Conservation (phyloP, 2,797 vertebrate genomes). For the Urophycis tenuis region DNA sequence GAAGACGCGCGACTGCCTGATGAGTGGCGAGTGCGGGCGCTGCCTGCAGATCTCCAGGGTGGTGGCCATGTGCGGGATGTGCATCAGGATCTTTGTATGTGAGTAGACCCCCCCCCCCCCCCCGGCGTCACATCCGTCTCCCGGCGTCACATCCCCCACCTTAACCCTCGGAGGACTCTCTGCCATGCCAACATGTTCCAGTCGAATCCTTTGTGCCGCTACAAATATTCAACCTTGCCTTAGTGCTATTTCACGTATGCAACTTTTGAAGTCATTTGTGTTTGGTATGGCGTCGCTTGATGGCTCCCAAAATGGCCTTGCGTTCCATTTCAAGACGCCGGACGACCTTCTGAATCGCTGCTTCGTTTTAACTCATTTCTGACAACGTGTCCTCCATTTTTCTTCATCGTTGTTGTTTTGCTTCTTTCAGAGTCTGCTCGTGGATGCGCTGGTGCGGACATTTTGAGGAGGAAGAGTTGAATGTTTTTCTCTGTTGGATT, state of each 20-base stretch:
- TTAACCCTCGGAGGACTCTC: too few species aligned
- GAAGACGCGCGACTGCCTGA: conserved; percentile 52
- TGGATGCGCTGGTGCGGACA: not conserved
- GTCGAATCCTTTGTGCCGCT: too few species aligned
- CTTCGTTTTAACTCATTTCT: not conserved
- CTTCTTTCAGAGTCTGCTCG: not conserved
- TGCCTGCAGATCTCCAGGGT: conserved; percentile 59
- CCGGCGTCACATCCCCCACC: too few species aligned
- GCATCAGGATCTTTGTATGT: conserved; percentile 55
- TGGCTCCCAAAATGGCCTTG: not conserved
- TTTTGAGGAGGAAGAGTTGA: not conserved
- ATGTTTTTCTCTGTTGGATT: not conserved
- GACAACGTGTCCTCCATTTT: not conserved
- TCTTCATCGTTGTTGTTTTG: not conserved
- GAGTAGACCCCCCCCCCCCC: too few species aligned
- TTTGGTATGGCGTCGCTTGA: not conserved
- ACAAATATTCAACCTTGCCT: not conserved
- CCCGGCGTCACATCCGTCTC: too few species aligned
- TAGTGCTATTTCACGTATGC: not conserved
- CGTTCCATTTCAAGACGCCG: not conserved
- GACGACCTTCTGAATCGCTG: not conserved
- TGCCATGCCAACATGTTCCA: too few species aligned
- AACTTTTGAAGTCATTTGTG: too few species aligned
- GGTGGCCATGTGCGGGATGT: conserved; percentile 59
- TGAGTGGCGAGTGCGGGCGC: conserved; percentile 63